Percentiles rank a stretch among this genome's conserved stretches.
Conservation (phyloP, 1,140 invertebrate species). For the Zaprionus ghesquierei region DNA sequence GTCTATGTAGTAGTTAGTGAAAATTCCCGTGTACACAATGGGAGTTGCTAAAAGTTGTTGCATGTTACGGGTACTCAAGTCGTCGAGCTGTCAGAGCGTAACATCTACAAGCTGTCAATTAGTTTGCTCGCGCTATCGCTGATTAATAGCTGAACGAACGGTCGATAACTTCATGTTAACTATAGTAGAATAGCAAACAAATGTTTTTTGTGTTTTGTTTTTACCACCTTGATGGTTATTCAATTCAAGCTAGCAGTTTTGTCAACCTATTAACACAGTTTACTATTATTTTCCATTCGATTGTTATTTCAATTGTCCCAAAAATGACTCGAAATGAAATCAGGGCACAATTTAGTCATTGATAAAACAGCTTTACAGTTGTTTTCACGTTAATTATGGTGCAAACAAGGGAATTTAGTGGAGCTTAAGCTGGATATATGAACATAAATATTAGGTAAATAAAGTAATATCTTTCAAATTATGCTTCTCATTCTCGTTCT, state of each 20-base stretch:
- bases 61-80: conserved; percentile 28
- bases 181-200: conserved; percentile 27
- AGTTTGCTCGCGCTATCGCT: conserved; percentile 32
- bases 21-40: conserved; percentile 3
- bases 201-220: conserved; percentile 9
- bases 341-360: not conserved
- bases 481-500: not conserved
- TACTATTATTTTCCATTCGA: too few relatives aligned
- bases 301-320: not conserved
- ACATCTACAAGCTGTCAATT: conserved; percentile 49
- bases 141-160: conserved; percentile 37
- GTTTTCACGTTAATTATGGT: not conserved
- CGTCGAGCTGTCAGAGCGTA: conserved; percentile 39
- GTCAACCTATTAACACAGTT: conserved; percentile 1
- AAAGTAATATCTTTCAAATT: not conserved
- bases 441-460: not conserved
- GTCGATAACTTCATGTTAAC: conserved; percentile 34
- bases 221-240: conserved; percentile 6
- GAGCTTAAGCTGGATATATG: not conserved
- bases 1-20: not conserved
- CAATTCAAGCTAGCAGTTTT: conserved; percentile 20
- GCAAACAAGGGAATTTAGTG: not conserved
- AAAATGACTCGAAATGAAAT: not conserved
- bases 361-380: not conserved
- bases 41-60: conserved; percentile 26